Conservation (phyloP, 53 echinoderm and acorn worm genomes). For the Glandiceps talaboti region DNA sequence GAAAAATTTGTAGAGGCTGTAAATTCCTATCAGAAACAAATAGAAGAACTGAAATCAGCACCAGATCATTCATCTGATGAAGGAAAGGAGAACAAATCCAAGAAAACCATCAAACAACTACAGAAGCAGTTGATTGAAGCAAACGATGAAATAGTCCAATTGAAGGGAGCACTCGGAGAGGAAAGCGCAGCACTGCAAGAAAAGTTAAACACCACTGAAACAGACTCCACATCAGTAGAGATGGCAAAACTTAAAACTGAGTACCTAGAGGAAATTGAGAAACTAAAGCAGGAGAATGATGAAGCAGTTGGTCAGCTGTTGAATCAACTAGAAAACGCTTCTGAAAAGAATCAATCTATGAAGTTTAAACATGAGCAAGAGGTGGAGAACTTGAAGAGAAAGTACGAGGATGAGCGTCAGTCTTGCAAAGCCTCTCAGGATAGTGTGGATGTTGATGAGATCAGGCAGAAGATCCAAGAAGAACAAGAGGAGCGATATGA, state of each 20-base stretch:
- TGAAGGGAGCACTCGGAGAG: not conserved
- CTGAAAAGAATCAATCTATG: constrained; percentile 4
- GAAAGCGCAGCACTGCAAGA: not conserved
- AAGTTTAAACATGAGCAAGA: constrained; percentile 11
- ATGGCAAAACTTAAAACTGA: not conserved
- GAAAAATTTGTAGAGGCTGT: constrained; percentile 47
- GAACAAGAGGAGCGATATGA: constrained; percentile 55
- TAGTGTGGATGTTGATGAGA: constrained; percentile 14
- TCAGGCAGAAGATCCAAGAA: constrained; percentile 33
- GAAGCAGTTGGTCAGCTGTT: constrained; percentile 14
- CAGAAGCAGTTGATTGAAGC: not conserved
- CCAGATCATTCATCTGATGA: not conserved
- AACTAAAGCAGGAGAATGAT: constrained; percentile 33
- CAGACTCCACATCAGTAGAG: not conserved
- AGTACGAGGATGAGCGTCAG: constrained; percentile 9
- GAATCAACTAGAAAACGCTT: constrained; percentile 9
- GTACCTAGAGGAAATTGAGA: constrained; percentile 21
- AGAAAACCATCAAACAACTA: not conserved
- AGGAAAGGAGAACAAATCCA: constrained; percentile 12
- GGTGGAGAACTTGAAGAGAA: not conserved
- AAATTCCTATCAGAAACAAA: constrained; percentile 36
- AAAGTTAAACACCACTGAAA: not conserved
- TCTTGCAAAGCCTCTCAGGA: not conserved
- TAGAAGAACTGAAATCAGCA: constrained; percentile 27
- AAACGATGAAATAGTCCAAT: not conserved